Base-by-base conservation (phyloP, 2,797 vertebrate genomes). In the Chaetodon trifasciatus region DNA sequence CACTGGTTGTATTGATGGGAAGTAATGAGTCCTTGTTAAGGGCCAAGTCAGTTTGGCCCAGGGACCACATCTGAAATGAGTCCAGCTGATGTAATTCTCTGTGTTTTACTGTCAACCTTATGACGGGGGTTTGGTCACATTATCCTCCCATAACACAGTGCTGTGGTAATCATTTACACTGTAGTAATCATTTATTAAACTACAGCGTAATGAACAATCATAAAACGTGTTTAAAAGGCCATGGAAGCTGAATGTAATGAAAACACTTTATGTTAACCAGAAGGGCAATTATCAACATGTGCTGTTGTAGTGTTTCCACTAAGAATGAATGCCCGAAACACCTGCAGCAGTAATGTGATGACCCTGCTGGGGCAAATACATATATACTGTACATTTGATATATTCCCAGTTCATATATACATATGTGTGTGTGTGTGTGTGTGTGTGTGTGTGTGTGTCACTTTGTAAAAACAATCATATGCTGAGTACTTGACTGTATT, bases 11-110 rank as follows among this genome's bases (percentile, higher is more conserved):
- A 61, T 28, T 77, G 70, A 83, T 72, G 44, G 77, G 73, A 75
- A 49, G 53, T 76, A 75, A 75, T 70, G 74, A 77, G 67, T 64
- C n/a, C 74, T 82, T 64, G 69, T 83, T 79, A 76, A 81, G 55
- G 64, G 66, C 58, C 12, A 19, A 57, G 73, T 75, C 70, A 67
- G 72, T 66, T 65, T 13, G 70, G 47, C 40, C 39, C 58, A 50
- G 39, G 53, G 46, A 75, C 39, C 21, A 69, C 71, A 60, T 82
- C 62, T 64, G 46, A 72, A 50, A 63, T 35, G 60, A 68, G 70
- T 12, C 19, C 71, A 73, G 74, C 79, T 88, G 79, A 86, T 82
- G 84, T 75, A 86, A 86, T 37, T 65, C 37, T 58, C 28, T n/a
- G 37, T 46, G 32, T 69, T 79, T 76, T 28, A 65, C 75, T 63